A percentile compares a stretch with the other conserved stretches of the same genome.
Evolutionary conservation across 2,797 vertebrate genomes (phyloP).

Genomic region (Cottoperca gobio): DNA sequence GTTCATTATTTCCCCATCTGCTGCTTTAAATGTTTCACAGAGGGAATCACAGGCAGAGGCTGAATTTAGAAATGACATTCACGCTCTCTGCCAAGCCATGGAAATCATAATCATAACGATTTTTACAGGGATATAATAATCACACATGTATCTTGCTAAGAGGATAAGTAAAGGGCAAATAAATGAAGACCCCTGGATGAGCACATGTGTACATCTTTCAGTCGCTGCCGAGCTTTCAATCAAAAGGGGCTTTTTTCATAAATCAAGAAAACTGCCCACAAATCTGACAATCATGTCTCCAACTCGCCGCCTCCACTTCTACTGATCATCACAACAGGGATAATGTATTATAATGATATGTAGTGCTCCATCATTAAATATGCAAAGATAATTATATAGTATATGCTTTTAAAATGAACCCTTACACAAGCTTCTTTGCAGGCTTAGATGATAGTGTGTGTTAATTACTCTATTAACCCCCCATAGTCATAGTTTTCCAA

Average conservation of each 20-base stretch:
- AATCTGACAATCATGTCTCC: constrained; percentile 7
- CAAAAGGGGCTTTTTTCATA: constrained; percentile 17
- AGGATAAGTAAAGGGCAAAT: constrained; percentile 22
- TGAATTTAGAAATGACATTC: constrained; percentile 19
- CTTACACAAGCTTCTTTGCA: not conserved
- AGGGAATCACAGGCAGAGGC: constrained; percentile 47
- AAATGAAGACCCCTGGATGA: constrained; percentile 10
- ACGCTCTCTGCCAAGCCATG: constrained; percentile 1
- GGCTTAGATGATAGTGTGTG: constrained; percentile 3
- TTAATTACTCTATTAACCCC: constrained; percentile 21
- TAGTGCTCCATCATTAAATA: not conserved
- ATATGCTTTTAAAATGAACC: not conserved
- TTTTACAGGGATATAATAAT: constrained; percentile 25
- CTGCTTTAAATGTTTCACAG: constrained; percentile 56
- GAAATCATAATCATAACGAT: constrained; percentile 23
- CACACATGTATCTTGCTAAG: constrained; percentile 3
- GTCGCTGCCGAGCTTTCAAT: constrained; percentile 13
- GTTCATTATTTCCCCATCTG: constrained; percentile 69
- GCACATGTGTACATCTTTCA: not conserved
- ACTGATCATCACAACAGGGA: constrained; percentile 8
- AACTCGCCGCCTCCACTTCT: constrained; percentile 1
- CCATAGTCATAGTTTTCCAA: not conserved
- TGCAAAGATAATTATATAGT: not conserved
- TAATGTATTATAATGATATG: not conserved
- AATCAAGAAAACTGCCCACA: constrained; percentile 31